Evolutionary conservation across 2,797 vertebrate genomes (phyloP), one percentile per base, ranked within the genome.

Genomic region (Pelodytes ibericus): DNA sequence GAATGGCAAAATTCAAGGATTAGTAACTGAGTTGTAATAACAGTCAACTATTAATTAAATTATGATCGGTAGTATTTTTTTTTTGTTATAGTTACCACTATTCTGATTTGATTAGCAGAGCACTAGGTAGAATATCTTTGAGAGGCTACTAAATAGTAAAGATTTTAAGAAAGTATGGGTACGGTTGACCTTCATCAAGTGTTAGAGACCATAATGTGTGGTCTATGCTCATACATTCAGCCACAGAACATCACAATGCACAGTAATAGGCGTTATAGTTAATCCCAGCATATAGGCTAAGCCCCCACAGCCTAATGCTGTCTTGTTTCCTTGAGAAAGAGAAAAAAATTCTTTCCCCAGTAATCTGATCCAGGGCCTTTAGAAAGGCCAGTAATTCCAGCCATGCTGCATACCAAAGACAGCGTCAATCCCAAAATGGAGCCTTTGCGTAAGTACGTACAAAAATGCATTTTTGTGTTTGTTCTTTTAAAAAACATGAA

Each of bases 371-470:
- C 56, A 53, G 62, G 70, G 56, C 41, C 62, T 72, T 53, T 61
- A 58, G 64, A 49, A 64, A 60, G 39, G 75, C 70, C 33, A 44
- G 71, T 69, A 79, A 68, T 73, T 72, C 76, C 71, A 53, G 76
- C 71, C 33, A 79, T 66, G 20, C 76, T 56, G 71, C 76, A 73
- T 73, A 79, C 71, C 71, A 73, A 63, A 68, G 57, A 18, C 56
- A 71, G n/a, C 16, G 2, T 56, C 69, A 68, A 51, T 22, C 59
- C 49, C 31, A 79, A 72, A 73, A 68, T 73, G 30, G 56, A 67
- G 41, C 8, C 67, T 20, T 30, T 10, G 20, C 47, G 15, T 11
- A 62, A 63, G 31, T 9, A 33, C 53, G 16, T 44, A 44, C 1
- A 44, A 44, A 44, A 44, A 44, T 44, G 41, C 15, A 44, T 16